phyloP scores from a whole-genome alignment of 2,888 invertebrate species.

The Heteropelma amictum region DNA sequence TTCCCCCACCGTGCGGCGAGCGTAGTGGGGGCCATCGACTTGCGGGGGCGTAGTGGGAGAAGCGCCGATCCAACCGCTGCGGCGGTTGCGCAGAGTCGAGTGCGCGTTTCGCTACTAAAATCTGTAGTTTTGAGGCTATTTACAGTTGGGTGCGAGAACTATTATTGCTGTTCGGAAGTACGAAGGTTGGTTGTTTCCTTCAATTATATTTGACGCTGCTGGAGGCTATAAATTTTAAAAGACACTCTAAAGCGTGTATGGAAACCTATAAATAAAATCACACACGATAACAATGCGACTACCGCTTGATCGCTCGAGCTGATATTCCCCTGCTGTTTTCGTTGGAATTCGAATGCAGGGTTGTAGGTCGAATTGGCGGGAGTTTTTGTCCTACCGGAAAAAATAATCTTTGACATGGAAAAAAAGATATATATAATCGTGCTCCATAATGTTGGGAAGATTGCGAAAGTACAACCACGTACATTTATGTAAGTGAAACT shows the following conservation, averaged over 20 bases:
- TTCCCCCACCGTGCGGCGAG: neutral
- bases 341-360: slow-evolving; percentile 40
- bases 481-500: slow-evolving; percentile 17
- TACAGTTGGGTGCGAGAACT: neutral
- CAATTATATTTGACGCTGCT: neutral
- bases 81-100: neutral
- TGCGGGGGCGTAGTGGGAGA: neutral
- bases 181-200: neutral
- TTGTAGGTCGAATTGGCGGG: slow-evolving; percentile 24
- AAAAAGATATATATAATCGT: slow-evolving; percentile 35
- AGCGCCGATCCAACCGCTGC: neutral
- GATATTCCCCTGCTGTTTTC: neutral
- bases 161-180: neutral
- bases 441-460: slow-evolving; percentile 16
- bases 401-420: slow-evolving; percentile 50
- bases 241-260: neutral
- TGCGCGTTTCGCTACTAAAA: neutral
- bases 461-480: slow-evolving; percentile 31
- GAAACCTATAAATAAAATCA: neutral
- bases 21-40: too few relatives aligned
- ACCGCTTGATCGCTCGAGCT: neutral
- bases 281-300: neutral
- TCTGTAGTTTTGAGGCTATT: too few relatives aligned
- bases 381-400: neutral
- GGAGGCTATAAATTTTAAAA: neutral